Evolutionary conservation across 2,888 invertebrate genomes (phyloP), one percentile per base, ranked within the genome.

Genomic region (Troides helena): DNA sequence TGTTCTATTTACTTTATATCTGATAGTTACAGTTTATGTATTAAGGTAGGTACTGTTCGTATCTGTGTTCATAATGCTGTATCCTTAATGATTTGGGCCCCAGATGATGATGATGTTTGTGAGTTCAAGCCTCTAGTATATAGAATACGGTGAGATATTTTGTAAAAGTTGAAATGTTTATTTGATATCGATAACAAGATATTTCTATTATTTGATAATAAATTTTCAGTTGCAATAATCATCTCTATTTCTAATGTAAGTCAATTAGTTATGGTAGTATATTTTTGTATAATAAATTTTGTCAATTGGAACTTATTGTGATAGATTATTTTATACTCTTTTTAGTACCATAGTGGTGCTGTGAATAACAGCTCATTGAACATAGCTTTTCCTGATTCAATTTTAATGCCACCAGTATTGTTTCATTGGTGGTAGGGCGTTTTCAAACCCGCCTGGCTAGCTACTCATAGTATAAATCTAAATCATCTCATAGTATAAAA

Each of bases 241-340:
- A 72, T 68, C 62, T 74, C 56, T 67, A 70, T 64, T 67, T 72
- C 72, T 72, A 74, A 72, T 74, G 71, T 75, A 75, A 71, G 75
- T 76, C 73, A 75, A 75, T 76, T 75, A 69, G 74, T 67, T 46
- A 69, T 57, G 67, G 70, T 65, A 62, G 62, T 67, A 62, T 60
- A 62, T 71, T 53, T 65, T 70, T 68, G 70, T 67, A 67, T 72
- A 71, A 71, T 69, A 72, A 67, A 68, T 70, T 73, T 73, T 71
- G 68, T 71, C 60, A 66, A 69, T 66, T 62, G 58, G 25, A 70
- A 71, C 68, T n/a, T 12, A 8, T 53, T 7, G 53, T n/a, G 6
- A 53, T 12, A 53, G 53, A 53, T 53, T n/a, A n/a, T 53, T 53
- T n/a, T n/a, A 46, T 14, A 3, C 12, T 46, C 4, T 46, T 46